Conservation (phyloP, 1,140 invertebrate genomes). For the Copidosoma floridanum region DNA sequence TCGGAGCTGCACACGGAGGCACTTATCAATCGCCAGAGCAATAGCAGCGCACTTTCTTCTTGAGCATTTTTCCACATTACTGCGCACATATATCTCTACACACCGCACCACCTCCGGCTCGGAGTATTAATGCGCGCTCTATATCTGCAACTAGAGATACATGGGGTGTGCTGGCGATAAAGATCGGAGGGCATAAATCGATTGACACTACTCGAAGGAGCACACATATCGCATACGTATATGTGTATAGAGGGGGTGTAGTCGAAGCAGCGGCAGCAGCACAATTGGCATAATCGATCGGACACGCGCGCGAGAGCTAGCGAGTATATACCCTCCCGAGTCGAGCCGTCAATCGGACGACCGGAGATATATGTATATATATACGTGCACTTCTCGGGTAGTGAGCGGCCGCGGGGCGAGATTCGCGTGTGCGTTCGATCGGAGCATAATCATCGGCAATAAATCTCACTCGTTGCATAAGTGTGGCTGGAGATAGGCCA, state of each 20-base stretch:
- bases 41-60: too few relatives aligned
- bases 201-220: conserved; percentile 22
- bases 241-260: not conserved
- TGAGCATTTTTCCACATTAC: too few relatives aligned
- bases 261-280: conserved; percentile 3
- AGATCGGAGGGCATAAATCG: conserved; percentile 18
- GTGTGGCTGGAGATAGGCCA: conserved; percentile 57
- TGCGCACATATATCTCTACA: too few relatives aligned
- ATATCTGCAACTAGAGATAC: too few relatives aligned
- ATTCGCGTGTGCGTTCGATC: conserved; percentile 41
- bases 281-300: conserved; percentile 35
- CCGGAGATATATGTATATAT: conserved; percentile 12
- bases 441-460: conserved; percentile 53
- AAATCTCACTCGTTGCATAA: conserved; percentile 59
- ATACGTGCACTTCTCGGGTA: not conserved
- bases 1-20: too few relatives aligned
- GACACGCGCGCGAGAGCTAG: not conserved
- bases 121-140: too few relatives aligned
- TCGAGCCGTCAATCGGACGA: conserved; percentile 48
- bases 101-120: too few relatives aligned
- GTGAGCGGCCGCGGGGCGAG: conserved; percentile 42
- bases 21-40: too few relatives aligned
- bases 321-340: too few relatives aligned
- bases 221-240: too few relatives aligned
- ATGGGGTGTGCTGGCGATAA: too few relatives aligned